phyloP scores from a whole-genome alignment of 2,797 vertebrate genomes.

The Muscicapa comitata region DNA sequence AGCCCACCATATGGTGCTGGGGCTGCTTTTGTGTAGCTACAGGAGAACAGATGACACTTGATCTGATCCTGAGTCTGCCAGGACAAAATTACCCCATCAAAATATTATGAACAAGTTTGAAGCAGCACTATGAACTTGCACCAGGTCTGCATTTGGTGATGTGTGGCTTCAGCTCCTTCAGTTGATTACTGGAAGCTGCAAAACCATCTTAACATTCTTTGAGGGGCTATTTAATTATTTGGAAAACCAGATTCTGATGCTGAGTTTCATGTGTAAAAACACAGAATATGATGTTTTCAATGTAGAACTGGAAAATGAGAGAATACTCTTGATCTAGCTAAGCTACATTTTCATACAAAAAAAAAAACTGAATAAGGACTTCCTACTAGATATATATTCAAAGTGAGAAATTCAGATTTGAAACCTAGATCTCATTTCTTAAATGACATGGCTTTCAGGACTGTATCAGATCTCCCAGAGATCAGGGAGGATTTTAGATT shows the following conservation, averaged over 20 bases:
- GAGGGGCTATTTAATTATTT: background rate
- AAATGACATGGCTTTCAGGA: background rate
- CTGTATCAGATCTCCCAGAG: background rate
- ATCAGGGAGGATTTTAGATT: background rate
- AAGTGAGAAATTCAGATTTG: background rate
- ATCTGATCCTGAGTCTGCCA: slow-evolving; percentile 13
- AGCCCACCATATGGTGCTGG: background rate
- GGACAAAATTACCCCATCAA: slow-evolving; percentile 39
- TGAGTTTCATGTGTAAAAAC: background rate
- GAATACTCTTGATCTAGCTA: background rate
- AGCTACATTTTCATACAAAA: background rate
- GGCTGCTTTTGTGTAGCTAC: slow-evolving; percentile 13
- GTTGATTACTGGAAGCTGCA: background rate
- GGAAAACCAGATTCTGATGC: background rate
- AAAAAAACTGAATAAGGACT: background rate
- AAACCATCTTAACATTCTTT: background rate
- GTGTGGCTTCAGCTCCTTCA: background rate
- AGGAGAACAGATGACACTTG: slow-evolving; percentile 26
- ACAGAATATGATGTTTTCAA: background rate
- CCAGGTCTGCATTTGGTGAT: background rate
- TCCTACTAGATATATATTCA: background rate
- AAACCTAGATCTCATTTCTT: background rate
- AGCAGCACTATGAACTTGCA: background rate
- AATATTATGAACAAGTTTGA: slow-evolving; percentile 37
- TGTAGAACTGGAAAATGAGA: background rate